Evolutionary conservation across 2,888 invertebrate species (phyloP).

Genomic region (Acronicta aceris): DNA sequence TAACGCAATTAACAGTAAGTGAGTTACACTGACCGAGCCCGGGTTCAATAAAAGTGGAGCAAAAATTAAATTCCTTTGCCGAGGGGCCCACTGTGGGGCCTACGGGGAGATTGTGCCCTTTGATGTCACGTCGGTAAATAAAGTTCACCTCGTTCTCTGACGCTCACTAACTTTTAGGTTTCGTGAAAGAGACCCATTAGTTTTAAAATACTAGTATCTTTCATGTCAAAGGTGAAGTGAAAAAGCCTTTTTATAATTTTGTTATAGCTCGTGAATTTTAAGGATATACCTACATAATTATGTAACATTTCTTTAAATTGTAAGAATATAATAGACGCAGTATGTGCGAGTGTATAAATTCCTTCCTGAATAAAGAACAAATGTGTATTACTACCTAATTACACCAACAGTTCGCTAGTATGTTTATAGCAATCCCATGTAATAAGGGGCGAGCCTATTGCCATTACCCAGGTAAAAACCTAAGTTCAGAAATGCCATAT

Average conservation of each 20-base stretch:
- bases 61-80: constrained; percentile 81
- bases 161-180: constrained; percentile 61
- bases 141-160: constrained; percentile 72
- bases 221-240: constrained; percentile 5
- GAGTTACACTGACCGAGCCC: constrained; percentile 55
- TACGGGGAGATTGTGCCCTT: constrained; percentile 71
- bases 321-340: too few relatives aligned
- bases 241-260: background rate
- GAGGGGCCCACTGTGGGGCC: constrained; percentile 30
- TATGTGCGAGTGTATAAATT: too few relatives aligned
- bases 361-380: too few relatives aligned
- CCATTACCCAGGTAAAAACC: too few relatives aligned
- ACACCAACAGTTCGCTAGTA: too few relatives aligned
- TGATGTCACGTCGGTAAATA: constrained; percentile 76
- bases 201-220: constrained; percentile 19
- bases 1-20: constrained; percentile 59
- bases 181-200: constrained; percentile 32
- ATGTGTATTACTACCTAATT: too few relatives aligned
- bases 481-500: too few relatives aligned
- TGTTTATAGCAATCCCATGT: too few relatives aligned
- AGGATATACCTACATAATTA: too few relatives aligned
- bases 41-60: constrained; percentile 70
- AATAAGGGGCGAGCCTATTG: too few relatives aligned
- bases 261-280: background rate
- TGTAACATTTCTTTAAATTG: background rate